Evolutionary conservation across 1,140 invertebrate genomes (phyloP), one percentile per base, ranked within the genome.

Genomic region (Aphidius gifuensis): DNA sequence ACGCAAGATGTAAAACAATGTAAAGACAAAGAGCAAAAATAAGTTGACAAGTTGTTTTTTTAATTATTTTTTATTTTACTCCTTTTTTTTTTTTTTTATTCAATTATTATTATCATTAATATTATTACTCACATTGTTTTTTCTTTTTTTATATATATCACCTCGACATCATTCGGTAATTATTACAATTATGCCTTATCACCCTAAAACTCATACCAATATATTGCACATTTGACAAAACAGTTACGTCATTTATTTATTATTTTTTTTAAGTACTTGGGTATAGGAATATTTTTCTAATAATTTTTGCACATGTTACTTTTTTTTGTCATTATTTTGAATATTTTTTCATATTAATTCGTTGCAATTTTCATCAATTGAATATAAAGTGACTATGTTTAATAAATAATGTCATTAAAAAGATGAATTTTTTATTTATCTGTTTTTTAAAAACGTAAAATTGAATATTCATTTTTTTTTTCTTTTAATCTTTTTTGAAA

Each of bases 151-250:
- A 39, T 23, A 46, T 75, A 79, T 32, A 32, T 32, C 23, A 32
- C 23, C 23, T 32, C 23, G 23, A 32, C 23, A 32, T 32, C 23
- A 32, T 32, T 32, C 23, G 23, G 2, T 32, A 32, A 32, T 32
- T 32, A 79, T 73, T 80, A 75, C 74, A 74, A 67, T 74, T 16
- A 68, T 72, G 64, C 47, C 74, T 77, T 79, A 79, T 53, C 51
- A 42, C 56, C 50, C 68, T 76, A 76, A 64, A 77, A 73, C 61
- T 80, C 77, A 78, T 73, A 72, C 70, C 74, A 67, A 79, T 79
- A 80, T 81, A 81, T 81, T 81, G 79, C 78, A 81, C 79, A 80
- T 81, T 80, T 76, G 77, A 81, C 76, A 81, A 32, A 46, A 80
- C 78, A 80, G 71, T 80, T 79, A 78, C 71, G 71, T 79, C 68